Percentiles rank a stretch among this genome's conserved stretches.
phyloP scores from a whole-genome alignment of 2,888 invertebrate genomes.

The Tortricodes alternella region DNA sequence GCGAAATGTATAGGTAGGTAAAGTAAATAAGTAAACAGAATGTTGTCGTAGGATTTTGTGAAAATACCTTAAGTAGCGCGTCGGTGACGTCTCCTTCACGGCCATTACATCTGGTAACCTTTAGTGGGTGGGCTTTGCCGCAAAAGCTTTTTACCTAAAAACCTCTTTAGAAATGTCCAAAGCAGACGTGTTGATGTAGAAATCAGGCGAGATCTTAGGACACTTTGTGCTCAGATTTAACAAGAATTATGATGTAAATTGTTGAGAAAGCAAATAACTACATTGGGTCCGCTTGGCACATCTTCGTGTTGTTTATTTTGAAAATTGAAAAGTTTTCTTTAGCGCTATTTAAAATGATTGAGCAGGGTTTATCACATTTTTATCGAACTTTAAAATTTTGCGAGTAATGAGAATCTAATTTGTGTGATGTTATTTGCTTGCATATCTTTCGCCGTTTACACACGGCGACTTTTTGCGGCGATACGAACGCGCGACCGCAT shows the following conservation, averaged over 20 bases:
- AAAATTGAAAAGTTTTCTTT: too few species aligned
- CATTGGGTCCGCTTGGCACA: too few species aligned
- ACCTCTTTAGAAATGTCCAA: conserved; percentile 45
- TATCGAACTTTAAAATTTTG: too few species aligned
- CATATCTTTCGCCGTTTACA: too few species aligned
- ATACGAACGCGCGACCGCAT: too few species aligned
- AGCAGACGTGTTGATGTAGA: conserved; percentile 40
- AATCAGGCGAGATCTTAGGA: conserved; percentile 29
- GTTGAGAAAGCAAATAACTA: neutral
- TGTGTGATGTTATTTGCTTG: too few species aligned
- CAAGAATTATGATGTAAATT: neutral
- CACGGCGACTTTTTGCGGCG: too few species aligned
- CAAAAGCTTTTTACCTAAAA: conserved; percentile 41
- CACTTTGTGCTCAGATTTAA: conserved; percentile 13
- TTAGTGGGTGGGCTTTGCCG: conserved; percentile 42
- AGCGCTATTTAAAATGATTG: too few species aligned
- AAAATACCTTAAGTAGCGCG: conserved; percentile 37
- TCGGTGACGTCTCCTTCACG: conserved; percentile 47
- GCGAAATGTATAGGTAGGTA: conserved; percentile 27
- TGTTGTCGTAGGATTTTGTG: conserved; percentile 31
- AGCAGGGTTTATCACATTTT: too few species aligned
- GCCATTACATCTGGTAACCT: conserved; percentile 45
- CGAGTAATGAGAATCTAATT: too few species aligned
- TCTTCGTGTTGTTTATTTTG: too few species aligned
- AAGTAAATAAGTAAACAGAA: conserved; percentile 30